Base-by-base conservation (phyloP, 92 coral and sea anemone species). In the Phenganax marumi region DNA sequence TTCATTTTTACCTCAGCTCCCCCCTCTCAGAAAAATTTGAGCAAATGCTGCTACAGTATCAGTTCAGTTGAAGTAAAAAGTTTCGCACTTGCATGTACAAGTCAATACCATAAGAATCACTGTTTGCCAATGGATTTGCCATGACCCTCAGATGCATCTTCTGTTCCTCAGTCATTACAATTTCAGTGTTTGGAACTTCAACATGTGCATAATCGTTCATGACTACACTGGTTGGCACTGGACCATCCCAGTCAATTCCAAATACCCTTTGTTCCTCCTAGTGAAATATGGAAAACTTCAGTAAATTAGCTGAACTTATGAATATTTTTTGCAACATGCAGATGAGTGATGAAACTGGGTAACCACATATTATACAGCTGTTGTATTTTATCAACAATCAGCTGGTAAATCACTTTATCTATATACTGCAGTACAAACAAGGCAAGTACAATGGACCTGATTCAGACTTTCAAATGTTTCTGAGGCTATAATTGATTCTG, bases 211-310 rank as follows among this genome's bases (percentile, higher is more conserved):
- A 62, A 52, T 73, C 83, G 14, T 84, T 68, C 10, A 50, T 77
- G 24, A 65, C 79, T 33, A 26, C 51, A 39, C 33, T 66, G 56
- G 14, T 78, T 58, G 88, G 79, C 49, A 85, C 60, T 60, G 89
- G 89, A 47, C 89, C 85, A 79, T 86, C 85, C 85, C 89, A 80
- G 85, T 86, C 89, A 61, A 86, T 86, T 9, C 89, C 85, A 70
- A 53, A 86, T 58, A 69, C 50, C 70, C 73, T 57, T 61, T 79
- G 62, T 3, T 86, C 65, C 58, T 86, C 85, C 89, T 80, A 25
- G 33, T 2, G 11, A 60, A 60, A 14, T 26, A 60, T 19, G 26
- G 8, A 60, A 60, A 6, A 71, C 7, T 69, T 23, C n/a, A n/a
- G n/a, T n/a, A n/a, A n/a, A n/a, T n/a, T n/a, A n/a, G n/a, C n/a